These are phyloP conservation scores for Nowickia ferox DNA, from an alignment of 2,888 invertebrate species.

Conservation along the genomic window DNA sequence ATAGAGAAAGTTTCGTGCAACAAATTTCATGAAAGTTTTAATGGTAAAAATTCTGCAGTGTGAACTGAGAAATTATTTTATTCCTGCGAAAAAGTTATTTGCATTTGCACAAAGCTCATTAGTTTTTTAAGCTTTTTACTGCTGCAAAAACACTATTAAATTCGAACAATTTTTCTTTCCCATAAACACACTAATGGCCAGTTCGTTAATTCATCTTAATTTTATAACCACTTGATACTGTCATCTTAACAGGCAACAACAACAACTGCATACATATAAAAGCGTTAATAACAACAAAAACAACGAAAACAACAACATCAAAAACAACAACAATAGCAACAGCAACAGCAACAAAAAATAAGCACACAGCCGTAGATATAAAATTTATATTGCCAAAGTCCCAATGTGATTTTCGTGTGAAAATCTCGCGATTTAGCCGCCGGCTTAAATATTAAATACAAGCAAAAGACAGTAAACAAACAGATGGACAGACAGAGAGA, in stretches of 20 bases:
- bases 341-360: slow-evolving; percentile 59
- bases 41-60: too few relatives aligned
- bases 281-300: slow-evolving; percentile 36
- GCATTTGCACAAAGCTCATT: too few relatives aligned
- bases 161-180: slow-evolving; percentile 39
- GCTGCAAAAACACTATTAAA: not conserved
- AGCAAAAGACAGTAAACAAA: slow-evolving; percentile 67
- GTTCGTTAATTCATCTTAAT: slow-evolving; percentile 65
- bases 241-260: slow-evolving; percentile 66
- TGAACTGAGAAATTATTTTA: too few relatives aligned
- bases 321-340: slow-evolving; percentile 40
- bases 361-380: slow-evolving; percentile 23
- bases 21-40: too few relatives aligned
- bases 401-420: slow-evolving; percentile 82
- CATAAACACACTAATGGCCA: slow-evolving; percentile 48
- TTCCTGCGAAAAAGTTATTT: too few relatives aligned
- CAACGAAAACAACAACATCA: slow-evolving; percentile 65
- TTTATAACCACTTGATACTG: slow-evolving; percentile 62
- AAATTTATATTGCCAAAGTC: slow-evolving; percentile 59
- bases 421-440: slow-evolving; percentile 79
- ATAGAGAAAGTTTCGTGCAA: too few relatives aligned
- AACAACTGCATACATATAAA: slow-evolving; percentile 62
- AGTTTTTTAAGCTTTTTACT: too few relatives aligned
- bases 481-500: slow-evolving; percentile 48
- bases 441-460: slow-evolving; percentile 75